These are phyloP conservation scores for Aphodius sticticus DNA, from an alignment of 2,888 invertebrate species.

Conservation along the genomic window DNA sequence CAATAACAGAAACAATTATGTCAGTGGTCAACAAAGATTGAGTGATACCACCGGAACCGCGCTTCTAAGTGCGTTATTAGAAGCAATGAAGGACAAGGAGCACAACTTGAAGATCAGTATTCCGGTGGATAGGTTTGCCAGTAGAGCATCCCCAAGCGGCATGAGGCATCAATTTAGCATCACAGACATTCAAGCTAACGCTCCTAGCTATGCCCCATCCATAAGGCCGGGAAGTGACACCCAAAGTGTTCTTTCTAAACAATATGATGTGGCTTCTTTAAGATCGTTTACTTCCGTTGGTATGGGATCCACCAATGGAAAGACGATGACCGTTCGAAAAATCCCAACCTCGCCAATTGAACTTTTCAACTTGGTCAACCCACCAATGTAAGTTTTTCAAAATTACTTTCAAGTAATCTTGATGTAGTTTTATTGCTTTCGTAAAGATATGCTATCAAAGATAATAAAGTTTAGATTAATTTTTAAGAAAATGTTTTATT, in stretches of 20 bases:
- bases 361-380: slow-evolving; percentile 84
- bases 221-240: slow-evolving; percentile 60
- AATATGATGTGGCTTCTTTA: slow-evolving; percentile 75
- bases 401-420: neutral
- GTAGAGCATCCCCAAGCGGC: slow-evolving; percentile 27
- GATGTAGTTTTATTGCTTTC: slow-evolving; percentile 11
- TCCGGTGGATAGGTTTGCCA: slow-evolving; percentile 35
- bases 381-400: slow-evolving; percentile 74
- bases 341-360: slow-evolving; percentile 88
- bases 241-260: slow-evolving; percentile 62
- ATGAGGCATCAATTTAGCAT: slow-evolving; percentile 33
- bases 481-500: slow-evolving; percentile 1
- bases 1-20: slow-evolving; percentile 34
- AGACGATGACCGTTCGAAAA: slow-evolving; percentile 82
- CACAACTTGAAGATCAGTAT: slow-evolving; percentile 34
- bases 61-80: slow-evolving; percentile 28
- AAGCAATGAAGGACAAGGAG: slow-evolving; percentile 37
- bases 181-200: slow-evolving; percentile 30
- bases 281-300: slow-evolving; percentile 85
- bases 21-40: slow-evolving; percentile 33
- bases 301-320: slow-evolving; percentile 88
- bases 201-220: slow-evolving; percentile 24
- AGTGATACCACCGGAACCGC: slow-evolving; percentile 27
- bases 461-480: neutral
- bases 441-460: neutral